Conservation (phyloP, 1,140 invertebrate species). For the Bacillus rossius region DNA sequence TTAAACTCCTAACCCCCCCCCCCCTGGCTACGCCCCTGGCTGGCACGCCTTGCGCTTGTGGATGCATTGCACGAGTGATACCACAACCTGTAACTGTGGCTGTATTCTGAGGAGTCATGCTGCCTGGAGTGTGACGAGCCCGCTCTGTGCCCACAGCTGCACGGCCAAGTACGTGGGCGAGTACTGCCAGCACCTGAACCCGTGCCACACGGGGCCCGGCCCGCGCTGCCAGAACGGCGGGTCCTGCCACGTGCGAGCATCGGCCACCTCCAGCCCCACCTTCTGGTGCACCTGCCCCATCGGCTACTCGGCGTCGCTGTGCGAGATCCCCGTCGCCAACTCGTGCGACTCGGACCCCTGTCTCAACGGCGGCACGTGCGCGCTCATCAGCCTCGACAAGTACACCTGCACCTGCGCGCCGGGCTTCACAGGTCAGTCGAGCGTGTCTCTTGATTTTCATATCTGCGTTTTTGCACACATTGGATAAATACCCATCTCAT, state of each 20-base stretch:
- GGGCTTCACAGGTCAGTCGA: constrained; percentile 73
- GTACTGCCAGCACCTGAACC: constrained; percentile 90
- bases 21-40: no score
- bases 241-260: constrained; percentile 73
- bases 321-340: constrained; percentile 85
- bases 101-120: no score
- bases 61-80: no score
- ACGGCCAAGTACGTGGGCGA: constrained; percentile 86
- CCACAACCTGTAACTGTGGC: no score
- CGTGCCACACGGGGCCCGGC: constrained; percentile 77
- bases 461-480: no score
- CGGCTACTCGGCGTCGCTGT: constrained; percentile 87
- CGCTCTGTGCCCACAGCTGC: constrained; percentile 69
- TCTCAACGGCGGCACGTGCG: constrained; percentile 78
- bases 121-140: not conserved
- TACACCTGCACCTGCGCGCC: constrained; percentile 79
- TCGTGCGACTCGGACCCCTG: constrained; percentile 87
- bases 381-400: constrained; percentile 64
- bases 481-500: no score
- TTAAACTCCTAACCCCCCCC: no score
- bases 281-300: constrained; percentile 85
- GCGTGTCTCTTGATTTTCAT: no score
- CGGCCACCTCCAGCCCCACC: constrained; percentile 56
- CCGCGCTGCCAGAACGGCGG: constrained; percentile 89
- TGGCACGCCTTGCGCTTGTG: no score